Evolutionary conservation across 2,888 invertebrate species (phyloP).

Genomic region (Lissocephala sabroskyi): DNA sequence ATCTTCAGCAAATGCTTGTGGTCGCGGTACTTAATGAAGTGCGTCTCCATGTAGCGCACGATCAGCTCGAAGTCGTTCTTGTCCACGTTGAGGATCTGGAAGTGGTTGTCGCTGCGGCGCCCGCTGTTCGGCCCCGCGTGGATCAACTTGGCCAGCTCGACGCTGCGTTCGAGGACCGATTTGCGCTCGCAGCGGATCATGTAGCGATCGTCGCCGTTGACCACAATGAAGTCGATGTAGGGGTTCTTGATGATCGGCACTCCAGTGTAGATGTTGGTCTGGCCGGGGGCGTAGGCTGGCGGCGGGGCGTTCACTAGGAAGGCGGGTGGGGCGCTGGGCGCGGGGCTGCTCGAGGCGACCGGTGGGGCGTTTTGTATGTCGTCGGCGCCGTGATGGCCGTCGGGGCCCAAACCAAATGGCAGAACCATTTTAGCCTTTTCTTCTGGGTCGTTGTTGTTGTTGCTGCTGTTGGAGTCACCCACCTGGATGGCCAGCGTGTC

Average conservation of each 20-base stretch:
- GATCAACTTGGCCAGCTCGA: slow-evolving; percentile 70
- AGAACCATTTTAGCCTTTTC: slow-evolving; percentile 59
- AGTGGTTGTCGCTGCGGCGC: slow-evolving; percentile 71
- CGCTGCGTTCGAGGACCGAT: slow-evolving; percentile 69
- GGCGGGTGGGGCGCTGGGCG: slow-evolving; percentile 69
- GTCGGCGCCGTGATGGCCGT: slow-evolving; percentile 66
- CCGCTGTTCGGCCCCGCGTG: slow-evolving; percentile 71
- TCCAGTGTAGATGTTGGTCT: slow-evolving; percentile 61
- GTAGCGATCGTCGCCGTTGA: slow-evolving; percentile 71
- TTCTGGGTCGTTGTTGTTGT: slow-evolving; percentile 5
- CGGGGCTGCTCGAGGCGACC: slow-evolving; percentile 28
- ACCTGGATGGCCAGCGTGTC: background rate
- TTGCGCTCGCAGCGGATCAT: slow-evolving; percentile 71
- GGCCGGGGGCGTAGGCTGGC: slow-evolving; percentile 40
- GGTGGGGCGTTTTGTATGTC: slow-evolving; percentile 50
- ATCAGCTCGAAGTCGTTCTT: slow-evolving; percentile 70
- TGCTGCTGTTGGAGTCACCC: background rate
- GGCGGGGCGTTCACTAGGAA: slow-evolving; percentile 38
- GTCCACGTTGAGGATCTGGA: slow-evolving; percentile 70
- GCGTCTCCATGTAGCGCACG: slow-evolving; percentile 71
- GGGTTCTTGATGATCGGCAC: slow-evolving; percentile 68
- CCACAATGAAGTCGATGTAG: slow-evolving; percentile 71
- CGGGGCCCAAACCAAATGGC: slow-evolving; percentile 69
- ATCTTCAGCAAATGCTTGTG: slow-evolving; percentile 71
- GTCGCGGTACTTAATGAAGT: slow-evolving; percentile 70